Evolutionary conservation across 2,888 invertebrate species (phyloP), one percentile per base, ranked within the genome.

Genomic region (Iselma pallidipennis): DNA sequence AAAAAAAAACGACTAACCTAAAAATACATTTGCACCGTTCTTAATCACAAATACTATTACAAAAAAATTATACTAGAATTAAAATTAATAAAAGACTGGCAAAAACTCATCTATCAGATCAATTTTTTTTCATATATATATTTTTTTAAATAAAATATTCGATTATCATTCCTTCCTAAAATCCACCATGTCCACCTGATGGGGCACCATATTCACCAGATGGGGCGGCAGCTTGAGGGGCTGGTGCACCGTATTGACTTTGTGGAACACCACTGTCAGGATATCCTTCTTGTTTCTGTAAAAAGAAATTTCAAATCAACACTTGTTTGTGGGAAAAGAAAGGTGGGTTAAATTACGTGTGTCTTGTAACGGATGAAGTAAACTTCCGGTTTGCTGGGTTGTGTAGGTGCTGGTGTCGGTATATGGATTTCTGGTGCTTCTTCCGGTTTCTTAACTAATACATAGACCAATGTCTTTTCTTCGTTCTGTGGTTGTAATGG

Each of bases 361-460:
- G 91, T 91, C 83, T 91, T 91, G 83, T 94, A 94, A 84, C 92
- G 89, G 85, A 94, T 94, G 85, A 94, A 94, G 85, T 92, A 94
- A 56, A 94, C 94, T 84, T 94, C 94, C 5, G 94, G 94, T 80
- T 94, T 94, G 84, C 91, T 89, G 50, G 94, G 94, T 77, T 92
- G 92, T 33, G 94, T 94, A 48, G 94, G 92, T 49, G 89, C 89
- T 2, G 91, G 89, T 10, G 91, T 89, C 1, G 94, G 93, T 69
- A 94, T 87, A 49, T 88, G 85, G 65, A 93, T 86, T 61, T 92
- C 91, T 54, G 91, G 91, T 72, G 90, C 90, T 68, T 91, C 91
- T 79, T 94, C 94, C 12, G 93, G 94, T 80, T 93, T 93, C 88
- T 94, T 94, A 64, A 94, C 93, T 80, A 94, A 82, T 54, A 94